Evolutionary conservation across 2,113 vertebrate species (phyloP), one percentile per base, ranked within the genome.

Genomic region (Nannospalax galili): DNA sequence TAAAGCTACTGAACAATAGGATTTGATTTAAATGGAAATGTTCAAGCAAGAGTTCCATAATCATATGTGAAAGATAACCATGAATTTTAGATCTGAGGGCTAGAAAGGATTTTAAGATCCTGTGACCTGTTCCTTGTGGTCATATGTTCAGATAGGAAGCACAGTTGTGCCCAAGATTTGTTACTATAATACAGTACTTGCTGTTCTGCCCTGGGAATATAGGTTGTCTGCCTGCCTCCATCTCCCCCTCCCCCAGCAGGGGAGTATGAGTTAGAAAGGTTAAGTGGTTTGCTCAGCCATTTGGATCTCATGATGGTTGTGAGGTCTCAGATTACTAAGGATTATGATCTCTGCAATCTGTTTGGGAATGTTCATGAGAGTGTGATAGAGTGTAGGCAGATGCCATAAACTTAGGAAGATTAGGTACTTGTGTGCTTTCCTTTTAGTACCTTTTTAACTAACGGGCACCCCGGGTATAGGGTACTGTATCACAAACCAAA

Each of bases 1-100:
- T 80, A 73, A 80, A 91, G 67, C 48, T 62, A 7, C 52, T 37
- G 32, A 65, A 89, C 48, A 89, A 65, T 86, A 88, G 70, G 92
- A 69, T 95, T 84, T 87, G 79, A 90, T 92, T 95, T 91, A 91
- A 89, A 45, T 74, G 75, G 74, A 87, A 6, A 4, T n/a, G 19
- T 94, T 91, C 35, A 91, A 32, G 80, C 35, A 90, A 84, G 86
- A 62, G 60, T 37, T 86, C 78, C 2, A 1, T 78, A 86, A 90
- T 90, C 42, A 40, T 4, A 0, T 69, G 26, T 92, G 65, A 95
- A 93, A 35, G 28, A 42, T 79, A 60, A 77, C 40, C 3, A 56
- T 89, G 72, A 88, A 72, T 96, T 95, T 42, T 87, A 72, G 74
- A 82, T 75, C n/a, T 91, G 82, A 88, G 88, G 95, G 35, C 72